Evolutionary conservation across 2,113 vertebrate species (phyloP), one percentile per base, ranked within the genome.

Genomic region (Salvelinus fontinalis): DNA sequence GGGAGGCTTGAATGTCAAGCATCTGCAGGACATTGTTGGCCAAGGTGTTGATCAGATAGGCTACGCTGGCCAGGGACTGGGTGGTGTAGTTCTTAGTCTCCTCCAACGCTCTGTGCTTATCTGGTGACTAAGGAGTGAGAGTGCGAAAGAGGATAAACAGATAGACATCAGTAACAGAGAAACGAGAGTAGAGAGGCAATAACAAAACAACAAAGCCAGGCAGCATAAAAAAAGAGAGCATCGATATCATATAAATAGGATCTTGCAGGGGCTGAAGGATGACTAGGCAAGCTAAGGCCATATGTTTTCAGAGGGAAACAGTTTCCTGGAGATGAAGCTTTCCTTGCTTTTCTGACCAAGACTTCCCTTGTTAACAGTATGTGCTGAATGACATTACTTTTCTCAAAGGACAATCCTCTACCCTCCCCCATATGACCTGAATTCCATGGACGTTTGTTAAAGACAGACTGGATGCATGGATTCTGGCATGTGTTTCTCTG

Each of bases 31-130:
- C 97, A 95, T 99, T 99, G 94, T 99, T 99, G 90, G 98, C 98
- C 87, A 99, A 94, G 13, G 98, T 99, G 93, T 99, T 99, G 93
- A 99, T 99, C 94, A 99, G 92, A 92, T 99, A 99, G 79, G 98
- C 98, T 68, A 99, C 97, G 14, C 97, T 99, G 81, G 97, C 97
- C 95, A 99, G 91, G 4, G 97, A 99, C 93, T 99, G 97, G 3
- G 97, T 99, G 57, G 97, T 98, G 89, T 99, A 99, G 85, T 96
- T 97, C 95, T 99, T 99, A 89, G 98, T 99, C 95, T 99, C 98
- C 92, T 99, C 98, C 85, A 99, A 91, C 49, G 98, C 98, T 91
- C 97, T 91, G 88, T 97, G 95, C 89, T 99, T 98, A 92, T 99
- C 97, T 85, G 96, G 91, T 81, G 97, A 97, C 97, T 99, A 76